A percentile compares a stretch with the other conserved stretches of the same genome.
phyloP scores from a whole-genome alignment of 2,113 vertebrate species.

The Spilogale gracilis region DNA sequence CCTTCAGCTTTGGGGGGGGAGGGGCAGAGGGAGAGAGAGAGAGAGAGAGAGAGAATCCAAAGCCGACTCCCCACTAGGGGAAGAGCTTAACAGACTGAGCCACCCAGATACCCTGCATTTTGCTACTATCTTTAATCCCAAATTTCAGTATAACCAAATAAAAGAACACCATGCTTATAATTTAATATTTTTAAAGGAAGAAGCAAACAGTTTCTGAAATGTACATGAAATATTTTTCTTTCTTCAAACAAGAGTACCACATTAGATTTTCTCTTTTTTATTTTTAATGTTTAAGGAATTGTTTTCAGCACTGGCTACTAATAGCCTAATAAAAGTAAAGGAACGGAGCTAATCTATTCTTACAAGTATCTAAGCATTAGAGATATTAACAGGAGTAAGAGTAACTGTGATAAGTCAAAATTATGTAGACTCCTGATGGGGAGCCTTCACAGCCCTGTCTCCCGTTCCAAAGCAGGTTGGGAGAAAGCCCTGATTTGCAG shows the following conservation, averaged over 20 bases:
- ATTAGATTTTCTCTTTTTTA: neutral
- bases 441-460: neutral
- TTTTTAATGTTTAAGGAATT: neutral
- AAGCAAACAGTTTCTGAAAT: neutral
- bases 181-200: neutral
- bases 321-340: neutral
- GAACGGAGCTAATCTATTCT: neutral
- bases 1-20: no score
- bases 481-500: neutral
- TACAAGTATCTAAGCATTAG: neutral
- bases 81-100: no score
- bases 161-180: neutral
- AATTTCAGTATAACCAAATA: neutral
- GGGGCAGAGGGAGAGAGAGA: no score
- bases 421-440: neutral
- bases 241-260: neutral
- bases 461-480: neutral
- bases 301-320: neutral
- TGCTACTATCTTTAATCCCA: neutral
- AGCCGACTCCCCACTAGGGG: no score
- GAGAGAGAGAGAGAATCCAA: no score
- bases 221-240: neutral
- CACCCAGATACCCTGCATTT: neutral
- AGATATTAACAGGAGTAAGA: neutral
- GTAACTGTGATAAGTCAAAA: neutral